Evolutionary conservation across 2,888 invertebrate species (phyloP).

Genomic region (Arge pagana): DNA sequence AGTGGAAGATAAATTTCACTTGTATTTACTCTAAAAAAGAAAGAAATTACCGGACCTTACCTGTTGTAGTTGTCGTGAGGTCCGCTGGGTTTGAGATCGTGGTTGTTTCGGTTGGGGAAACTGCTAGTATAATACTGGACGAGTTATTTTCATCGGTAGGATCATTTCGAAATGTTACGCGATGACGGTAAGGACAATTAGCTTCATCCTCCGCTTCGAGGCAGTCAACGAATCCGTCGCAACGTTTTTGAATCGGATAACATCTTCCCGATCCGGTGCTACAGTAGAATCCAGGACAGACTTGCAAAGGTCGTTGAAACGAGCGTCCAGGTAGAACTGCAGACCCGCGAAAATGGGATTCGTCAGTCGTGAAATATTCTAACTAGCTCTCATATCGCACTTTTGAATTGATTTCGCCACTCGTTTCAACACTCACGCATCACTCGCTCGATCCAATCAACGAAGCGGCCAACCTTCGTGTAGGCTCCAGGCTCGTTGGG

Average conservation of each 20-base stretch:
- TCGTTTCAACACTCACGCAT: constrained; percentile 60
- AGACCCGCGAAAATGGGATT: neutral
- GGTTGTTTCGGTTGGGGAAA: constrained; percentile 29
- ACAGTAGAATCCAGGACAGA: constrained; percentile 78
- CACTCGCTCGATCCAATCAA: constrained; percentile 74
- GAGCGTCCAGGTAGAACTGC: constrained; percentile 61
- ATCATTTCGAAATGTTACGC: no score
- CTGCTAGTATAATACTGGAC: no score
- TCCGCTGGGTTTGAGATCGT: neutral
- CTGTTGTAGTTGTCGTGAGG: no score
- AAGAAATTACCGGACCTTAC: no score
- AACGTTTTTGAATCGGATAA: constrained; percentile 67
- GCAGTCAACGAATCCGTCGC: constrained; percentile 78
- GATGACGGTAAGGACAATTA: constrained; percentile 60
- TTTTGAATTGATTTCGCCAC: no score
- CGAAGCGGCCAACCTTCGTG: constrained; percentile 74
- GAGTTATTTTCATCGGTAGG: no score
- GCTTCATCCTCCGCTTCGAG: constrained; percentile 81
- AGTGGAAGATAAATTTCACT: no score
- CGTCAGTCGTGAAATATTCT: neutral
- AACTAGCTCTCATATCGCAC: no score
- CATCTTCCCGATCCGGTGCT: constrained; percentile 70
- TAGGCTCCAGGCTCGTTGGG: constrained; percentile 82
- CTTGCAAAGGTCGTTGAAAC: constrained; percentile 61
- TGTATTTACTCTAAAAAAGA: no score